phyloP scores from a whole-genome alignment of 23 tunicate species.

The Trididemnum clinides region DNA sequence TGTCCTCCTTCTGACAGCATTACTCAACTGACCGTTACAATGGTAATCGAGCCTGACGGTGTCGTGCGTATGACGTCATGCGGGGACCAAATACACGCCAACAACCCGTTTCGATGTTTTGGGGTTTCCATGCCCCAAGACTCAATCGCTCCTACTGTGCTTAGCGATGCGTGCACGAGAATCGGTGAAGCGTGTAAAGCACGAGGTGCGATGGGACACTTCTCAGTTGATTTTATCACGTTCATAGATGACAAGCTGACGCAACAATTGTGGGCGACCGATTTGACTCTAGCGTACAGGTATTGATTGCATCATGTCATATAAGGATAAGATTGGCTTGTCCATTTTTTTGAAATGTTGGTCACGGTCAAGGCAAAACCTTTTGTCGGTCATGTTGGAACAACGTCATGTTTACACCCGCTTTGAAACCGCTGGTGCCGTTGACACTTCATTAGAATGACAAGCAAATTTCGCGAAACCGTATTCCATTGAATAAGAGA shows the following conservation, averaged over 20 bases:
- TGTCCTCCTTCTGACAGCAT: slow-evolving; percentile 85
- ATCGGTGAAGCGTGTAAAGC: slow-evolving; percentile 92
- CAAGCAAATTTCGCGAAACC: too few species aligned
- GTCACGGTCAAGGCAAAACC: too few species aligned
- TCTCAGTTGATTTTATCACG: slow-evolving; percentile 79
- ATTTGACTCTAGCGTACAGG: slow-evolving; percentile 83
- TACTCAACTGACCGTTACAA: slow-evolving; percentile 81
- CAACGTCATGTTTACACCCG: too few species aligned
- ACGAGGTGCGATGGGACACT: slow-evolving; percentile 87
- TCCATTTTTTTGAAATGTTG: too few species aligned
- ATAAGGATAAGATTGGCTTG: too few species aligned
- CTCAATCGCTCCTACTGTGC: slow-evolving; percentile 74
- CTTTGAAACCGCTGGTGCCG: too few species aligned
- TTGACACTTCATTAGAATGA: too few species aligned
- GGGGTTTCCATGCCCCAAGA: slow-evolving; percentile 88
- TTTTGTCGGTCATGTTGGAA: too few species aligned
- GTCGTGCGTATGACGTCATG: slow-evolving; percentile 81
- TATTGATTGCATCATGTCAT: too few species aligned
- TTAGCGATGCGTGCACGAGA: slow-evolving; percentile 47
- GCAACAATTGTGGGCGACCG: slow-evolving; percentile 93
- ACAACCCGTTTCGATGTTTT: slow-evolving; percentile 63
- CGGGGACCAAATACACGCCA: slow-evolving; percentile 95
- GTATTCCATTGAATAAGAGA: too few species aligned
- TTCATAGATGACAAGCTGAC: slow-evolving; percentile 69
- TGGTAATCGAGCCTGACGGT: slow-evolving; percentile 86